A percentile compares a stretch with the other conserved stretches of the same genome.
Conservation (phyloP, 2,888 invertebrate genomes). For the Amphipyra tragopoginis region DNA sequence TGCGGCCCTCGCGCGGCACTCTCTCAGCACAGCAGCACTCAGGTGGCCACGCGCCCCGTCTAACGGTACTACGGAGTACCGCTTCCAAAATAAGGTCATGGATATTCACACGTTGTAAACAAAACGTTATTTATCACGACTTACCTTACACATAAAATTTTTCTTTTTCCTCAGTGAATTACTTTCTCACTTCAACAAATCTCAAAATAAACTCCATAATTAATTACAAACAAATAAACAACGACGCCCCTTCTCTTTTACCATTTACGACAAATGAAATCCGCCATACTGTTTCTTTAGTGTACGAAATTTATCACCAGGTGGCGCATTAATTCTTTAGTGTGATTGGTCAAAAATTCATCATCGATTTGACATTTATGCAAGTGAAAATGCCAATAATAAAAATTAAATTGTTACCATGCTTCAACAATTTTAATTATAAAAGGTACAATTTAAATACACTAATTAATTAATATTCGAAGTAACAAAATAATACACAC, state of each 20-base stretch:
- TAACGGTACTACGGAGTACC: constrained; percentile 87
- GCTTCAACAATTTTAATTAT: constrained; percentile 63
- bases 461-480: constrained; percentile 61
- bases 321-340: constrained; percentile 72
- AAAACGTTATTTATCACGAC: constrained; percentile 64
- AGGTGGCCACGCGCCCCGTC: constrained; percentile 83
- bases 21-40: constrained; percentile 72
- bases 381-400: constrained; percentile 35
- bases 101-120: constrained; percentile 79
- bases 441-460: constrained; percentile 66
- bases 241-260: constrained; percentile 73
- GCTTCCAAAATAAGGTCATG: constrained; percentile 88
- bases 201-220: constrained; percentile 52
- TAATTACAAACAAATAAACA: constrained; percentile 61
- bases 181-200: constrained; percentile 39
- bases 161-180: constrained; percentile 33
- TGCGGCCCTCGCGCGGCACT: constrained; percentile 82
- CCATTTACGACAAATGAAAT: constrained; percentile 79
- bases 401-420: constrained; percentile 59
- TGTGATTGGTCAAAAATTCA: constrained; percentile 69
- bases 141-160: constrained; percentile 65
- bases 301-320: constrained; percentile 71
- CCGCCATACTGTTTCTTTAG: constrained; percentile 82
- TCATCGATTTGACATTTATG: constrained; percentile 47
- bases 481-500: constrained; percentile 71